phyloP scores from a whole-genome alignment of 2,113 vertebrate species.

The Callipepla squamata region DNA sequence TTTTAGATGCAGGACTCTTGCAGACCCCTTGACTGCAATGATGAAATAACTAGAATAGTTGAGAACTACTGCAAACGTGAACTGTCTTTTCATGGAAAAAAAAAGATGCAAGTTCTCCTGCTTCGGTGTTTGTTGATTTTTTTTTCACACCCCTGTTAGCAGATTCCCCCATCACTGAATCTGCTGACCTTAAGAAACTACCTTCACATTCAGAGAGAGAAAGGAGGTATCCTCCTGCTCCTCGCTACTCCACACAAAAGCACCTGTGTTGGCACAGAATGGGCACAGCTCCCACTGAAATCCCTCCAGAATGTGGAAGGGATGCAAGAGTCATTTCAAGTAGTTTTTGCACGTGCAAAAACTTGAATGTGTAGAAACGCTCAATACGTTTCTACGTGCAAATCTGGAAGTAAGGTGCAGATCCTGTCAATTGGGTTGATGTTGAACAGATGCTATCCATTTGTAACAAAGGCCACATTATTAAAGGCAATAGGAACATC shows the following conservation, averaged over 20 bases:
- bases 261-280: not conserved
- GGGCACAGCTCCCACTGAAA: not conserved
- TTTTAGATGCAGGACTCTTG: not conserved
- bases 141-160: not conserved
- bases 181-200: not conserved
- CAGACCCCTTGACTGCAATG: not conserved
- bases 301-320: not conserved
- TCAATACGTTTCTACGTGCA: not conserved
- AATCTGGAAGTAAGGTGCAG: not conserved
- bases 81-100: not conserved
- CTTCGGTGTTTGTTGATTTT: not conserved
- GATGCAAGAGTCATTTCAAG: not conserved
- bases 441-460: not conserved
- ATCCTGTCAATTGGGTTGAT: not conserved
- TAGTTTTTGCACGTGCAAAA: too few relatives aligned
- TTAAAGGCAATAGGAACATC: not conserved
- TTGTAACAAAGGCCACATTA: rapidly evolving
- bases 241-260: not conserved
- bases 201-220: not conserved
- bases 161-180: not conserved
- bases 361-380: too few relatives aligned
- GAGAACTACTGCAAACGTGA: not conserved
- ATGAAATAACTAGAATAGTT: not conserved
- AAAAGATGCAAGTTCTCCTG: not conserved
- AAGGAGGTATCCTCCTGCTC: not conserved